Conservation (phyloP, 2,797 vertebrate species). For the Pseudochromis fuscus region DNA sequence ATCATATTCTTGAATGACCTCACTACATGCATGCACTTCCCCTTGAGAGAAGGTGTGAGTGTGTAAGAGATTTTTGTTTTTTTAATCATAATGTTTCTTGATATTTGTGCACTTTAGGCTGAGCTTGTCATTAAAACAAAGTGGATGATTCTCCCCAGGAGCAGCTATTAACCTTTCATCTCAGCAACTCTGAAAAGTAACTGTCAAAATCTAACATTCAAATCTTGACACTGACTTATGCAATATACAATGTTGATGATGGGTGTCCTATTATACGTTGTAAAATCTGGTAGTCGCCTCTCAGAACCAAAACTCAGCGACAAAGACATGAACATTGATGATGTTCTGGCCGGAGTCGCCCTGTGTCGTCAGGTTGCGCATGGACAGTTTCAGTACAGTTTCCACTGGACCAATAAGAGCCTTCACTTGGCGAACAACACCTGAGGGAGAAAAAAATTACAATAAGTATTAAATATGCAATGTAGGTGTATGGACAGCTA, state of each 20-base stretch:
- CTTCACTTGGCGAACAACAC: slow-evolving; percentile 94
- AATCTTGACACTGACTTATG: slow-evolving; percentile 46
- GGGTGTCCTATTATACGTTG: slow-evolving; percentile 35
- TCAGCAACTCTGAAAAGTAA: slow-evolving; percentile 52
- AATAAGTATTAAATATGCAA: background rate
- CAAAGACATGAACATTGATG: slow-evolving; percentile 93
- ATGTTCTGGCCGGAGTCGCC: slow-evolving; percentile 92
- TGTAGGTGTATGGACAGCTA: background rate
- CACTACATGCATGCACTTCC: slow-evolving; percentile 74
- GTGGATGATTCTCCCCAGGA: slow-evolving; percentile 60
- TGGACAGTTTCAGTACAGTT: slow-evolving; percentile 91
- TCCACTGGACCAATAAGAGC: slow-evolving; percentile 90
- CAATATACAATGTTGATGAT: slow-evolving; percentile 59
- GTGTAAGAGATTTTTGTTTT: too few species aligned
- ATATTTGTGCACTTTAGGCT: slow-evolving; percentile 50
- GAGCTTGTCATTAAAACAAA: slow-evolving; percentile 66
- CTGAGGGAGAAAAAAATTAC: slow-evolving; percentile 75
- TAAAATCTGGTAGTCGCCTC: background rate
- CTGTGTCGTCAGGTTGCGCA: slow-evolving; percentile 91
- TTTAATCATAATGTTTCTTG: slow-evolving; percentile 31
- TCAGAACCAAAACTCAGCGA: slow-evolving; percentile 98
- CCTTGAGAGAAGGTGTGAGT: too few species aligned
- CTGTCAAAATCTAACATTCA: slow-evolving; percentile 40
- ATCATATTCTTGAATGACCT: slow-evolving; percentile 50
- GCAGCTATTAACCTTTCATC: slow-evolving; percentile 63